Base-by-base conservation (phyloP, 2,797 vertebrate genomes). In the Cryptoprocta ferox region DNA sequence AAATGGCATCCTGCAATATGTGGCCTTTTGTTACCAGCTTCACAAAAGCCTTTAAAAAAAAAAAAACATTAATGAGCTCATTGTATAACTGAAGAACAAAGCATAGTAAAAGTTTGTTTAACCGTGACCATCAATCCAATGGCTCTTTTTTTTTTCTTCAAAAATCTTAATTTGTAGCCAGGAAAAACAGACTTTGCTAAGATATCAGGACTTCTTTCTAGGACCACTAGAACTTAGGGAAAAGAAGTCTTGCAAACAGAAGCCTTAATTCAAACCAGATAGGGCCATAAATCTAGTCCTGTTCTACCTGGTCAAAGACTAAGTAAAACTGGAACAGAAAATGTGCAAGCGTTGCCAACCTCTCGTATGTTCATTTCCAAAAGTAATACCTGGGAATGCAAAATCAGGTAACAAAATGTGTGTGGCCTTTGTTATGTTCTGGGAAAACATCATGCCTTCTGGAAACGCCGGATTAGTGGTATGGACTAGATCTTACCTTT, bases 251-350 rank as follows among this genome's bases (percentile, higher is more conserved):
- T 96, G 37, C 35, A 65, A 82, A 68, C 4, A 30, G 56, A 59
- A 24, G 71, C 66, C 87, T 61, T 71, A 81, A 75, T 97, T 88
- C 91, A 93, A 93, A 73, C 83, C 28, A 70, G 16, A 45, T 9
- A 42, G 2, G 14, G 39, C 68, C 86, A 65, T 86, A 70, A 80
- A 83, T 86, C 73, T 42, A 56, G 61, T 56, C 48, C 68, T 78
- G 14, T 13, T 70, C 28, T 56, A 45, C 24, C 56, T 96, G 94
- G 73, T 79, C 61, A 53, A 28, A 79, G 81, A 18, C 21, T 83
- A 30, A 18, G 70, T 82, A 53, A 63, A 76, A 50, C 45, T 35
- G 10, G n/a, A 53, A 8, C 68, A 59, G 68, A 71, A 92, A 89
- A 96, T 48, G 65, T 50, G 9, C 14, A 42, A 37, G 14, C 0